Evolutionary conservation across 2,888 invertebrate species (phyloP).

Genomic region (Osmoderma eremita): DNA sequence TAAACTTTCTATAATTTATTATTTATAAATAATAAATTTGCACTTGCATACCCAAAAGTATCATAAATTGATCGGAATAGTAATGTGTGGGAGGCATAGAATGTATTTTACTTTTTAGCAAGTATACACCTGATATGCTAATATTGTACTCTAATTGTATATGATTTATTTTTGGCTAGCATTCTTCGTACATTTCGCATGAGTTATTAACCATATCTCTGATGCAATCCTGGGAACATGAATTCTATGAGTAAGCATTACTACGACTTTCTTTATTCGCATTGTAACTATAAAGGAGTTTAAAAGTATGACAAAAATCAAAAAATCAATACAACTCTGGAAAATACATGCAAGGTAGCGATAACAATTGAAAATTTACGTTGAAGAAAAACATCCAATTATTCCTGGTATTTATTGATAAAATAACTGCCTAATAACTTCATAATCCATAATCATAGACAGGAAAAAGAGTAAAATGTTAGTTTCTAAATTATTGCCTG

Average conservation of each 20-base stretch:
- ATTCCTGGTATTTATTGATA: conserved; percentile 8
- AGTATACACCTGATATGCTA: too few relatives aligned
- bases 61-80: too few relatives aligned
- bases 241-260: neutral
- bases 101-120: too few relatives aligned
- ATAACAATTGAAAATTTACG: conserved; percentile 1
- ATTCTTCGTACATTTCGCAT: neutral
- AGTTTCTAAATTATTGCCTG: too few relatives aligned
- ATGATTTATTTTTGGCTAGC: neutral
- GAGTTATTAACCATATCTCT: neutral
- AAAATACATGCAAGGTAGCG: neutral
- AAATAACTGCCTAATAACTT: neutral
- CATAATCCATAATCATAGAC: too few relatives aligned
- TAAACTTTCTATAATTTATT: too few relatives aligned
- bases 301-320: neutral
- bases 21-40: too few relatives aligned
- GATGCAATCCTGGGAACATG: neutral
- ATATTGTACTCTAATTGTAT: neutral
- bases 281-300: too few relatives aligned
- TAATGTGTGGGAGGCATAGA: too few relatives aligned
- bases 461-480: too few relatives aligned
- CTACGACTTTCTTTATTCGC: too few relatives aligned
- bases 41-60: too few relatives aligned
- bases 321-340: neutral
- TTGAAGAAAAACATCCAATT: neutral